phyloP scores from a whole-genome alignment of 2,113 vertebrate genomes.

The Oxyura jamaicensis region DNA sequence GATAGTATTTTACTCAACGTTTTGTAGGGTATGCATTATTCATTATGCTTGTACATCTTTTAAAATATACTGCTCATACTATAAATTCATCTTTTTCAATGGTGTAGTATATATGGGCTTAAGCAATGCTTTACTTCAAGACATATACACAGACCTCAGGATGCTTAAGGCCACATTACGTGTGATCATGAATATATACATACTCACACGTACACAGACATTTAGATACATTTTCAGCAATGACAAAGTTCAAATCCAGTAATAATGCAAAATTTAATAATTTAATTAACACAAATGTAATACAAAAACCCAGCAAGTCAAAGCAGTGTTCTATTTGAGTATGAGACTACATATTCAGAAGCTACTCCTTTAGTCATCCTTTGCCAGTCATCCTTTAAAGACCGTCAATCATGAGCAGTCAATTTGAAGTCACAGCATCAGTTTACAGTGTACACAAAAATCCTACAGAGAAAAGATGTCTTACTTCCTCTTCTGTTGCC shows the following conservation, averaged over 20 bases:
- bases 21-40: background rate
- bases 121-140: background rate
- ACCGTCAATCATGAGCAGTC: background rate
- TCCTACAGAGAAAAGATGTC: background rate
- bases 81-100: background rate
- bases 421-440: background rate
- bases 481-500: background rate
- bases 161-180: background rate
- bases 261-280: background rate
- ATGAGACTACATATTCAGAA: background rate
- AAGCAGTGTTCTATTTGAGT: background rate
- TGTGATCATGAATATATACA: background rate
- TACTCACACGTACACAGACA: too few species aligned
- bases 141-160: background rate
- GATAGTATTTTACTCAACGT: background rate
- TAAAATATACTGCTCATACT: background rate
- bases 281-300: too few species aligned
- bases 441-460: fast-evolving
- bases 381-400: background rate
- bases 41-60: background rate
- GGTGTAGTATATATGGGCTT: background rate
- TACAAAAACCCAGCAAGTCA: background rate
- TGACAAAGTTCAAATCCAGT: background rate
- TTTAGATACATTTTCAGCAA: background rate
- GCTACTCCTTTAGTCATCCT: background rate